Conservation (phyloP, 1,140 invertebrate species). For the Tetragnatha versicolor region DNA sequence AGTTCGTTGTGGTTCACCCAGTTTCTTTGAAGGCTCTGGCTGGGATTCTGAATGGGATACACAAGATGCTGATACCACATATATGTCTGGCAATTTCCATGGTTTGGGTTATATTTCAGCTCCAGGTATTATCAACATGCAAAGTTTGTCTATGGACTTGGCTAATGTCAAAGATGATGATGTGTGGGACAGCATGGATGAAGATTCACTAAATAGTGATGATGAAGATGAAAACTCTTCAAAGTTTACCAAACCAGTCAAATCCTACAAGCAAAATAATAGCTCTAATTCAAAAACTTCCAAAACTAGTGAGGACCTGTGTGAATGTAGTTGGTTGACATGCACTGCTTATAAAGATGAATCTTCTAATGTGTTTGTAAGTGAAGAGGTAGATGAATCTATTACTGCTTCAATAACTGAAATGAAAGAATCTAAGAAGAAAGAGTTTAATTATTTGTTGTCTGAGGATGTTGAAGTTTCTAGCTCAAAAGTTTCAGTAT, state of each 20-base stretch:
- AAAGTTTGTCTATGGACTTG: slow-evolving; percentile 61
- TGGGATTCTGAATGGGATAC: slow-evolving; percentile 58
- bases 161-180: slow-evolving; percentile 62
- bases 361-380: background rate
- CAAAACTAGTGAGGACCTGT: slow-evolving; percentile 18
- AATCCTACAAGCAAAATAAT: background rate
- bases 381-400: background rate
- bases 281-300: background rate
- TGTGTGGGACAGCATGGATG: slow-evolving; percentile 62
- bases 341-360: slow-evolving; percentile 20
- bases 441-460: slow-evolving; percentile 28
- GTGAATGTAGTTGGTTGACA: slow-evolving; percentile 41
- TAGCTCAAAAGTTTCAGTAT: background rate
- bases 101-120: slow-evolving; percentile 58
- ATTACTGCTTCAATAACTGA: background rate
- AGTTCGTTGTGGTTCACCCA: slow-evolving; percentile 57
- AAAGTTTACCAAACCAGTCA: background rate
- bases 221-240: slow-evolving; percentile 57
- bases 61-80: slow-evolving; percentile 38
- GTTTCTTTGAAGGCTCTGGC: slow-evolving; percentile 57
- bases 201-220: slow-evolving; percentile 57
- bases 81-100: slow-evolving; percentile 51
- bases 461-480: background rate
- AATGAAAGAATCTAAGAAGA: slow-evolving; percentile 13
- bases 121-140: slow-evolving; percentile 59